Evolutionary conservation across 2,113 vertebrate genomes (phyloP), one percentile per base, ranked within the genome.

Genomic region (Tragelaphus scriptus): DNA sequence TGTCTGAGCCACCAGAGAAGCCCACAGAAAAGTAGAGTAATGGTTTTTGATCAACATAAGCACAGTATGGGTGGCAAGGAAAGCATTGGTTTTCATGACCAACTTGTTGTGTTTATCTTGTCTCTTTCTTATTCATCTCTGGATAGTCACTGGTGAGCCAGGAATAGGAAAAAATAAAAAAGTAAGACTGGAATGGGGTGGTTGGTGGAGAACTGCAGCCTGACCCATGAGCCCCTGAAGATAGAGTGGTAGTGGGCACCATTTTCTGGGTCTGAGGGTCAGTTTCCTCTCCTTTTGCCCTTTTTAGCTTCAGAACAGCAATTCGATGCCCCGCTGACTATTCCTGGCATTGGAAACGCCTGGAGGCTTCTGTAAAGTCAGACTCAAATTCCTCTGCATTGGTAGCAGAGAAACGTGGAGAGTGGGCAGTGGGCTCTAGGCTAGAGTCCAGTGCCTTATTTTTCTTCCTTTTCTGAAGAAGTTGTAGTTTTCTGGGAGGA

Each of bases 1-100:
- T 0, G 0, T 75, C 5, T 75, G 23, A 75, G 0, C 36, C 3
- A 13, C 36, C 36, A 44, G 5, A 14, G 49, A 56, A 77, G 53
- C 17, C 68, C 59, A 11, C 8, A 11, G 44, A 59, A 58, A 77
- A n/a, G 44, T 16, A 44, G 4, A 21, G 13, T 2, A 49, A 49
- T 53, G 5, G 36, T 15, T 61, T 58, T 79, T 44, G 58, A 49
- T 65, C 19, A 44, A 0, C 14, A 25, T 40, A 17, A 61, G 53
- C 8, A 44, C 25, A 40, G 40, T 17, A 2, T 56, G 25, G 77
- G 53, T 30, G 49, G n/a, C 15, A 47, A 51, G 21, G 21, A 77
- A 17, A 56, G 19, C 53, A 30, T 1, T 75, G 26, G 61, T 26
- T 17, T 0, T 5, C 2, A 4, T 32, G 26, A 25, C 4, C 9